A percentile compares a stretch with the other conserved stretches of the same genome.
Evolutionary conservation across 2,888 invertebrate genomes (phyloP).

Genomic region (Nineta flava): DNA sequence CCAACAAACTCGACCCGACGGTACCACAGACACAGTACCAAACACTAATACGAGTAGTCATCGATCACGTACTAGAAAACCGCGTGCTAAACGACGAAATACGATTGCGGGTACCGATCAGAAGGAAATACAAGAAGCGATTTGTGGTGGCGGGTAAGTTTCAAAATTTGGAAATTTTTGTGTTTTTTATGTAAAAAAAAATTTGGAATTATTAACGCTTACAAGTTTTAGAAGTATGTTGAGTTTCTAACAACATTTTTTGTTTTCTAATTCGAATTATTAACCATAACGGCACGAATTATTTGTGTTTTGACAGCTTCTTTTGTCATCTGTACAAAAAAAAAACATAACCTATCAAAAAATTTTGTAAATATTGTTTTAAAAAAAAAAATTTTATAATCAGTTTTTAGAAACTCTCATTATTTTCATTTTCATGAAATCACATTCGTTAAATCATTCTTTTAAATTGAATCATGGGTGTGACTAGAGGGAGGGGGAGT

Average conservation of each 20-base stretch:
- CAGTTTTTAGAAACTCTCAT: too few relatives aligned
- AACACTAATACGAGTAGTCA: constrained; percentile 17
- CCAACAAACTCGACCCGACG: constrained; percentile 15
- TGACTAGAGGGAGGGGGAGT: too few relatives aligned
- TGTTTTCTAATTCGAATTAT: constrained; percentile 9
- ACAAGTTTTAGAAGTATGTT: background rate
- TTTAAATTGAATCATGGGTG: too few relatives aligned
- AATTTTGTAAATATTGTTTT: too few relatives aligned
- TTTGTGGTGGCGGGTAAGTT: constrained; percentile 56
- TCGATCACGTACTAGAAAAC: constrained; percentile 54
- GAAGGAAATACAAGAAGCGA: constrained; percentile 73
- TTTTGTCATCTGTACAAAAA: too few relatives aligned
- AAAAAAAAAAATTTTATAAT: too few relatives aligned
- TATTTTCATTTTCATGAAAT: too few relatives aligned
- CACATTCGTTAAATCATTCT: too few relatives aligned
- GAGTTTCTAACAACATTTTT: constrained; percentile 1
- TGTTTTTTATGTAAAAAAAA: constrained; percentile 1
- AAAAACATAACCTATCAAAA: too few relatives aligned
- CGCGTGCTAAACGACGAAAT: constrained; percentile 72
- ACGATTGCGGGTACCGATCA: constrained; percentile 84
- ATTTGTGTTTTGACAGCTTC: too few relatives aligned
- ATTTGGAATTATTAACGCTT: too few relatives aligned
- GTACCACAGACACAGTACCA: constrained; percentile 40
- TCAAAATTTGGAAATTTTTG: constrained; percentile 2
- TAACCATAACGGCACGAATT: too few relatives aligned